A percentile compares a stretch with the other conserved stretches of the same genome.
These are phyloP conservation scores for Lepidostoma basale DNA, from an alignment of 1,140 invertebrate genomes.

Conservation along the genomic window DNA sequence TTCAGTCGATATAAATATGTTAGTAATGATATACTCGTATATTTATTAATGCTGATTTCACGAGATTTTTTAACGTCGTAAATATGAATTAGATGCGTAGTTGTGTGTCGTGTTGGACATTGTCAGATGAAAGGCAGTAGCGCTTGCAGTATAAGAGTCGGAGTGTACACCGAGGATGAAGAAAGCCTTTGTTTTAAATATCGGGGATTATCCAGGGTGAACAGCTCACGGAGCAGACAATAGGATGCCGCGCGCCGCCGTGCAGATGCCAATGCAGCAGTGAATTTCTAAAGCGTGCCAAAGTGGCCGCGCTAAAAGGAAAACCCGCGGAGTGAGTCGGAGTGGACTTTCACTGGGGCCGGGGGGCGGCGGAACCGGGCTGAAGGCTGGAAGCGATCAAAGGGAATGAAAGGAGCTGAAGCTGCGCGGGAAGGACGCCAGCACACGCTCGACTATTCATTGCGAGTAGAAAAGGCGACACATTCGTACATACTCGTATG, in stretches of 20 bases:
- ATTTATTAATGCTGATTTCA: too few relatives aligned
- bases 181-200: too few relatives aligned
- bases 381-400: not conserved
- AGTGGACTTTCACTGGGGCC: slow-evolving; percentile 9
- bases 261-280: not conserved
- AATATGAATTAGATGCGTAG: too few relatives aligned
- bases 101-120: too few relatives aligned
- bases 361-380: not conserved
- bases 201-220: not conserved
- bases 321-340: not conserved
- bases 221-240: not conserved
- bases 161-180: too few relatives aligned
- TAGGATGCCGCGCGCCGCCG: slow-evolving; percentile 1
- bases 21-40: too few relatives aligned
- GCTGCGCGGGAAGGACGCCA: too few relatives aligned
- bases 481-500: too few relatives aligned
- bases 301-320: not conserved
- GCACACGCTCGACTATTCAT: too few relatives aligned
- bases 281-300: slow-evolving; percentile 9
- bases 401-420: not conserved
- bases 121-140: not conserved
- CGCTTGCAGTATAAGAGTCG: not conserved
- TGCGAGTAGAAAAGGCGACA: too few relatives aligned
- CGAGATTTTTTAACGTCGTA: too few relatives aligned
- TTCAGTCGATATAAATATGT: too few relatives aligned